A percentile compares a stretch with the other conserved stretches of the same genome.
These are phyloP conservation scores for Ametastegia equiseti DNA, from an alignment of 2,888 invertebrate genomes.

Conservation along the genomic window DNA sequence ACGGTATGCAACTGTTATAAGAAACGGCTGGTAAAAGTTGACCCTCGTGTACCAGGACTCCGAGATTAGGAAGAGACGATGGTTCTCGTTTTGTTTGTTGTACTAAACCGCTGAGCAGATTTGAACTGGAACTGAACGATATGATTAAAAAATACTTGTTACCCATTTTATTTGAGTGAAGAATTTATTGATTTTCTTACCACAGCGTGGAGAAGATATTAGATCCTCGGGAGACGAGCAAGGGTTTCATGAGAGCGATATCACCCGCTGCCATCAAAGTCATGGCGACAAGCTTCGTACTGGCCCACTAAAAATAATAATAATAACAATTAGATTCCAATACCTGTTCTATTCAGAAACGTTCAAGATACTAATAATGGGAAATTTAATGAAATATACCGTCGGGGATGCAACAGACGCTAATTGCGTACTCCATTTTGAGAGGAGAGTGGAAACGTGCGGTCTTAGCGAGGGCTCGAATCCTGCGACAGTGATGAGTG, in stretches of 20 bases:
- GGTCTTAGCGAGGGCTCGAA: constrained; percentile 59
- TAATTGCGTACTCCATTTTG: constrained; percentile 71
- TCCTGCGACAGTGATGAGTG: constrained; percentile 64
- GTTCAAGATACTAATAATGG: constrained; percentile 14
- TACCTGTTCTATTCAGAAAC: too few species aligned
- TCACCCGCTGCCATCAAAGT: constrained; percentile 62
- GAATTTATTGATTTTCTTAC: constrained; percentile 57
- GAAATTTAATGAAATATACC: constrained; percentile 55
- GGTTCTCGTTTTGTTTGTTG: constrained; percentile 74
- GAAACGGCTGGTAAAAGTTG: constrained; percentile 76
- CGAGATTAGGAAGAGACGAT: constrained; percentile 75
- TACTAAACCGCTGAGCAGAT: constrained; percentile 75
- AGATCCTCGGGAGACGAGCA: constrained; percentile 35
- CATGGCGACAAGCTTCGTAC: constrained; percentile 66
- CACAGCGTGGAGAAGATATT: constrained; percentile 64
- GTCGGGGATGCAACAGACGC: constrained; percentile 58
- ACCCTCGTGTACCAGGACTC: constrained; percentile 75
- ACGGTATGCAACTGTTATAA: constrained; percentile 75
- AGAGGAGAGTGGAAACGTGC: constrained; percentile 62
- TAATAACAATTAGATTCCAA: too few species aligned
- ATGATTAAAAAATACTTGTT: constrained; percentile 15
- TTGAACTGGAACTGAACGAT: constrained; percentile 75
- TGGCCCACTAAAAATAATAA: constrained; percentile 63
- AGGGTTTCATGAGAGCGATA: constrained; percentile 57
- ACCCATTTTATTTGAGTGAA: background rate